Evolutionary conservation across 2,113 vertebrate genomes (phyloP).

Genomic region (Thermophis baileyi): DNA sequence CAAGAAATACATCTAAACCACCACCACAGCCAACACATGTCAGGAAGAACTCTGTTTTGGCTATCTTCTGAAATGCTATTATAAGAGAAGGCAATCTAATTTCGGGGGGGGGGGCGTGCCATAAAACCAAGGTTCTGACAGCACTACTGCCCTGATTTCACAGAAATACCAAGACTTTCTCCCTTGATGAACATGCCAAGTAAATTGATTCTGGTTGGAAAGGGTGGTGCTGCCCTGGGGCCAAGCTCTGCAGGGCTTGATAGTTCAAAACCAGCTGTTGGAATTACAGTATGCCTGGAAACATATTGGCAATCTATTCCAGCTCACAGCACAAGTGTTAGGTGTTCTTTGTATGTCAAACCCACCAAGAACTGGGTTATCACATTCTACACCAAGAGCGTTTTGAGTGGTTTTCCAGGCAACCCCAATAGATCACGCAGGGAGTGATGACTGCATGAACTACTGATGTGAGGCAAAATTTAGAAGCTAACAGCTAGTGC

Average conservation of each 20-base stretch:
- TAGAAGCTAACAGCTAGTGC: not conserved
- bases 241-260: not conserved
- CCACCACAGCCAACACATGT: not conserved
- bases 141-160: not conserved
- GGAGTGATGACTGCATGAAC: not conserved
- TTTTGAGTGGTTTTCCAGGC: not conserved
- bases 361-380: not conserved
- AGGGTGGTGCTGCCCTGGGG: not conserved
- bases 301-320: not conserved
- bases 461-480: not conserved
- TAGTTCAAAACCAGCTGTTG: not conserved
- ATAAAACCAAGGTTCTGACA: not conserved
- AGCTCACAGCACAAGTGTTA: not conserved
- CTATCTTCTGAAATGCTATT: not conserved
- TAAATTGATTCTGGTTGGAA: not conserved
- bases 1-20: not conserved
- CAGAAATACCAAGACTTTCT: not conserved
- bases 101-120: not conserved
- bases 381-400: not conserved
- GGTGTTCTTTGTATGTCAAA: not conserved
- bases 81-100: not conserved
- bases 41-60: not conserved
- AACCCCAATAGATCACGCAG: not conserved
- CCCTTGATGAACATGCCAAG: not conserved
- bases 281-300: not conserved